Percentiles rank a stretch among this genome's conserved stretches.
phyloP scores from a whole-genome alignment of 2,797 vertebrate genomes.

The Florisuga fusca region DNA sequence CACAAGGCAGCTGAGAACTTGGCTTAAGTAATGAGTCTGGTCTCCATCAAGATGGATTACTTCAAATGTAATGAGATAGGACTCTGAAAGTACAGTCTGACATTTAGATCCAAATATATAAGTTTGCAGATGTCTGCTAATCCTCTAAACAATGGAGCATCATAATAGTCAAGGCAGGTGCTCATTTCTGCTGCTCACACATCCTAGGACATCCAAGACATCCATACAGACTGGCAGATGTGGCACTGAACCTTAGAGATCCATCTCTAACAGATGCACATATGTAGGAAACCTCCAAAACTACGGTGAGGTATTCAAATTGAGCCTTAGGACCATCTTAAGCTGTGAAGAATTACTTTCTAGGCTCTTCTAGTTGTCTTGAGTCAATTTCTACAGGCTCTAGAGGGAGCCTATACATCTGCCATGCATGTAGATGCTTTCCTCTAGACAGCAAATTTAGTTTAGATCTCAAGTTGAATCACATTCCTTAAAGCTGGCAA shows the following conservation, averaged over 20 bases:
- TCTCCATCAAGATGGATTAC: not conserved
- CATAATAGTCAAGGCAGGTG: not conserved
- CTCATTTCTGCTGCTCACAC: not conserved
- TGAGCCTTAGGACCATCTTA: not conserved
- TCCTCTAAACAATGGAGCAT: not conserved
- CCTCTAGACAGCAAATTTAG: not conserved
- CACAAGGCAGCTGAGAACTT: not conserved
- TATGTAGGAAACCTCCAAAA: no score
- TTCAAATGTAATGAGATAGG: not conserved
- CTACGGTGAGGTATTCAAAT: not conserved
- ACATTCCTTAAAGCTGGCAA: not conserved
- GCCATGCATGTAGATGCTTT: not conserved
- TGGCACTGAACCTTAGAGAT: not conserved
- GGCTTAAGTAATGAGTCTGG: not conserved
- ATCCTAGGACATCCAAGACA: not conserved
- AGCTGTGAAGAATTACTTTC: not conserved
- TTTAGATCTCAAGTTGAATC: not conserved
- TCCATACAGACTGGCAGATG: not conserved
- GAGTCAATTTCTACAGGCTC: not conserved
- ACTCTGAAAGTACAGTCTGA: not conserved
- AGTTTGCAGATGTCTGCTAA: not conserved
- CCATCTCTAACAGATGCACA: not conserved
- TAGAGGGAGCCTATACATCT: not conserved
- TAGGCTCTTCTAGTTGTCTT: not conserved
- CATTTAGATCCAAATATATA: not conserved